Percentiles rank a stretch among this genome's conserved stretches.
Evolutionary conservation across 2,888 invertebrate genomes (phyloP).

Genomic region (Podotricha telesiphe): DNA sequence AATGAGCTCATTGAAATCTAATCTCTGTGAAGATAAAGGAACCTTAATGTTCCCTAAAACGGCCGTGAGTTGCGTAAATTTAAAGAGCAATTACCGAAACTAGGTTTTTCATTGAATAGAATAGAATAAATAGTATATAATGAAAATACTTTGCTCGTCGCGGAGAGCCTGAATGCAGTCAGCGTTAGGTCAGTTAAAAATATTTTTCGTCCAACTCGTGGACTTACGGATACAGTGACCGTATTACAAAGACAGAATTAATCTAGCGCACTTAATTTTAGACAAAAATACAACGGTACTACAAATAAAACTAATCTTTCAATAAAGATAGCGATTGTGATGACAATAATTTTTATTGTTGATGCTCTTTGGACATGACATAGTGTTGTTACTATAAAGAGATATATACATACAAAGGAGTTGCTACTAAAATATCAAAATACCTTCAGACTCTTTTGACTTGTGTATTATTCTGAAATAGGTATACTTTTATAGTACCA

Average conservation of each 20-base stretch:
- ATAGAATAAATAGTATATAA: not conserved
- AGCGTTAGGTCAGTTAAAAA: constrained; percentile 53
- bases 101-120: constrained; percentile 48
- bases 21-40: constrained; percentile 44
- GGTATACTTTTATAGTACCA: not conserved
- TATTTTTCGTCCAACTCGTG: constrained; percentile 60
- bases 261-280: constrained; percentile 26
- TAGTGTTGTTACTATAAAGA: not conserved
- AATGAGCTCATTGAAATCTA: constrained; percentile 47
- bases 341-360: constrained; percentile 14
- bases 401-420: not conserved
- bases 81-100: constrained; percentile 59
- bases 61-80: constrained; percentile 56
- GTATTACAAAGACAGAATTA: constrained; percentile 46
- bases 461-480: no score
- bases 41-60: constrained; percentile 27
- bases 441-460: not conserved
- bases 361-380: constrained; percentile 10
- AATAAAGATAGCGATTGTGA: constrained; percentile 18
- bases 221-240: constrained; percentile 52
- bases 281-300: constrained; percentile 18
- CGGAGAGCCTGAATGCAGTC: not conserved
- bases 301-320: constrained; percentile 11
- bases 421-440: not conserved
- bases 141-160: no score